A percentile compares a stretch with the other conserved stretches of the same genome.
These are phyloP conservation scores for Nothoprocta pentlandii DNA, from an alignment of 2,113 vertebrate genomes.

Conservation along the genomic window DNA sequence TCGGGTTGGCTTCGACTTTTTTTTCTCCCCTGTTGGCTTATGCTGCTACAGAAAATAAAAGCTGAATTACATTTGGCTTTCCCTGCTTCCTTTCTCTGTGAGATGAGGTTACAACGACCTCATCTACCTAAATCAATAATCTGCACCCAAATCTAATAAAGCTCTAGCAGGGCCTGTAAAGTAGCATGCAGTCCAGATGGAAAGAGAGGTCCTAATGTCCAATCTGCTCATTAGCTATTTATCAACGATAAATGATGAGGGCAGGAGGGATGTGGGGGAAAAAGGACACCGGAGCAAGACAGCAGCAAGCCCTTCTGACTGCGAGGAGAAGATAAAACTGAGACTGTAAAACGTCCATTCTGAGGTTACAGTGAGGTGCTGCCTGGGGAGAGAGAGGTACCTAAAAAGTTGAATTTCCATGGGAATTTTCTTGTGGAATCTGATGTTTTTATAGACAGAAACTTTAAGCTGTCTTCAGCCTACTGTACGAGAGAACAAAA, in stretches of 20 bases:
- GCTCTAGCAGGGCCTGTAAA: constrained; percentile 63
- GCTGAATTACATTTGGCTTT: constrained; percentile 61
- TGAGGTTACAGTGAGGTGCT: not conserved
- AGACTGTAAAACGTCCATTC: not conserved
- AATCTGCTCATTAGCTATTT: constrained; percentile 61
- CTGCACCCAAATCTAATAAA: constrained; percentile 71
- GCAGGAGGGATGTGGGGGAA: not conserved
- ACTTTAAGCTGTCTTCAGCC: not conserved
- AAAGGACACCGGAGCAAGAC: not conserved
- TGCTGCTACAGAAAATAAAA: constrained; percentile 28
- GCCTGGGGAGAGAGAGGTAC: not conserved
- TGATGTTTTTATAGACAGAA: not conserved
- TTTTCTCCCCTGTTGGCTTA: not conserved
- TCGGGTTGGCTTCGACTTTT: constrained; percentile 15
- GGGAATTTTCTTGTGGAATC: not conserved
- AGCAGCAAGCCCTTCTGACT: not conserved
- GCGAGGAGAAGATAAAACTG: not conserved
- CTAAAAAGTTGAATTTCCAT: not conserved
- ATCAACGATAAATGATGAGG: constrained; percentile 40
- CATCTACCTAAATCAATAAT: constrained; percentile 72
- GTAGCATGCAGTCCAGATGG: constrained; percentile 61
- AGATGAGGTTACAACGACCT: constrained; percentile 66
- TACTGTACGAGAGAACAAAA: not conserved
- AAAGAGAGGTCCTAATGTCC: constrained; percentile 62
- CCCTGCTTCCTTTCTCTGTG: constrained; percentile 49